Conservation (phyloP, 2,797 vertebrate genomes). For the Schizopygopsis pylzovi region DNA sequence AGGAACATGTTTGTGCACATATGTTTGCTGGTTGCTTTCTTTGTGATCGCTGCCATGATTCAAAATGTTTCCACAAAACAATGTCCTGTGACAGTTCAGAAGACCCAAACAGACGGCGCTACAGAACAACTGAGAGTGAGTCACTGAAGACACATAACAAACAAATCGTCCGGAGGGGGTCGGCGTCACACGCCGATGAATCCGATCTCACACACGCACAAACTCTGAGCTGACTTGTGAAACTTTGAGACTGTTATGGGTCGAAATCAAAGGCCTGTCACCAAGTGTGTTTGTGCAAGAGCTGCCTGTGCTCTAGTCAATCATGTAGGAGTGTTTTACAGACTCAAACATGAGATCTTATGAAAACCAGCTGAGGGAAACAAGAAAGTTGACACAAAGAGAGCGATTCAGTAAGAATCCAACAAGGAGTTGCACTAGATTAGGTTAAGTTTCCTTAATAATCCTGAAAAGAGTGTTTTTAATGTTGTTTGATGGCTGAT, state of each 20-base stretch:
- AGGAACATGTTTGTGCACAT: constrained; percentile 20
- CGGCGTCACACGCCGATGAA: constrained; percentile 36
- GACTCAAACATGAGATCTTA: constrained; percentile 40
- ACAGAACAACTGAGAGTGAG: constrained; percentile 29
- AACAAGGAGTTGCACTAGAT: constrained; percentile 14
- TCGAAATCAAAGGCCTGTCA: constrained; percentile 53
- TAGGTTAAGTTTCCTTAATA: constrained; percentile 20
- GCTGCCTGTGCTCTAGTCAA: constrained; percentile 33
- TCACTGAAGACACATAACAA: constrained; percentile 44
- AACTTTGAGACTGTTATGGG: constrained; percentile 38
- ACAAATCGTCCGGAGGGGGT: constrained; percentile 36
- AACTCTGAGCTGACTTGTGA: constrained; percentile 42
- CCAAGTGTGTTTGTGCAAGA: constrained; percentile 48
- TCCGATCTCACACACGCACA: constrained; percentile 26
- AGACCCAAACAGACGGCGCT: constrained; percentile 10
- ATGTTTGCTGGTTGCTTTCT: constrained; percentile 11
- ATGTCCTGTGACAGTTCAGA: constrained; percentile 7
- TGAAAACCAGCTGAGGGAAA: constrained; percentile 54
- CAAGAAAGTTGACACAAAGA: constrained; percentile 34
- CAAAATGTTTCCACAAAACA: constrained; percentile 22
- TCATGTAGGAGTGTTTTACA: constrained; percentile 36
- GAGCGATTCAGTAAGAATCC: constrained; percentile 38
- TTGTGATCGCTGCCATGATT: neutral
- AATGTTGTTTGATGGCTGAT: constrained; percentile 5
- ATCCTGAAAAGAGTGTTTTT: constrained; percentile 3